phyloP scores from a whole-genome alignment of 2,888 invertebrate genomes.

The Criorhina ranunculi region DNA sequence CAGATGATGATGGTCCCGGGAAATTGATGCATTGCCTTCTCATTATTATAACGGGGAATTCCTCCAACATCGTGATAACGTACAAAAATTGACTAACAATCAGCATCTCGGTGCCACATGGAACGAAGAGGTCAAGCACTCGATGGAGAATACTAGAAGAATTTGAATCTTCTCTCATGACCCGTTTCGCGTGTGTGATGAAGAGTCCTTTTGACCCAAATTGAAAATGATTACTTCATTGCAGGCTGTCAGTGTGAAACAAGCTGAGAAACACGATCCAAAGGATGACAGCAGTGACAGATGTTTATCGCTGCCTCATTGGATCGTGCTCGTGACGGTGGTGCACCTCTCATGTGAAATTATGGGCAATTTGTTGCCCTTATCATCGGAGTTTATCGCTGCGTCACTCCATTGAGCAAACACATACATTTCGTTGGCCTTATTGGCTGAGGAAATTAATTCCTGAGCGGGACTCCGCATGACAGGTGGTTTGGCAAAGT shows the following conservation, averaged over 20 bases:
- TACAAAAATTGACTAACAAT: slow-evolving; percentile 71
- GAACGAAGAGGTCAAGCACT: slow-evolving; percentile 51
- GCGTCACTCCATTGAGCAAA: slow-evolving; percentile 3
- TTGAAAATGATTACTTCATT: slow-evolving; percentile 61
- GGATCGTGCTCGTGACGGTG: slow-evolving; percentile 21
- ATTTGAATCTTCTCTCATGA: slow-evolving; percentile 33
- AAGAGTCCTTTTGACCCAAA: slow-evolving; percentile 65
- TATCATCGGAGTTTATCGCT: slow-evolving; percentile 49
- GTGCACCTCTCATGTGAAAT: slow-evolving; percentile 29
- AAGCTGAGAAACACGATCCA: slow-evolving; percentile 38
- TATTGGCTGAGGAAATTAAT: slow-evolving; percentile 14
- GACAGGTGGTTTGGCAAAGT: slow-evolving; percentile 36
- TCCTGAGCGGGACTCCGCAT: not conserved
- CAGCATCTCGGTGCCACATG: slow-evolving; percentile 13
- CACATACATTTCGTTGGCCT: slow-evolving; percentile 7
- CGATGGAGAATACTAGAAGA: slow-evolving; percentile 22
- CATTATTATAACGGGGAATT: slow-evolving; percentile 73
- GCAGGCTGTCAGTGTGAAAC: slow-evolving; percentile 47
- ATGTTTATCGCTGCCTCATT: slow-evolving; percentile 51
- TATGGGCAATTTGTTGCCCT: slow-evolving; percentile 59
- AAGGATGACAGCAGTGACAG: slow-evolving; percentile 58
- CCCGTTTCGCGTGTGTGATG: slow-evolving; percentile 38
- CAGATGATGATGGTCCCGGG: slow-evolving; percentile 56
- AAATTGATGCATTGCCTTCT: slow-evolving; percentile 70
- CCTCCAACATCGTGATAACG: slow-evolving; percentile 62